Percentiles rank a stretch among this genome's conserved stretches.
Evolutionary conservation across 2,797 vertebrate genomes (phyloP).

Genomic region (Sciaenops ocellatus): DNA sequence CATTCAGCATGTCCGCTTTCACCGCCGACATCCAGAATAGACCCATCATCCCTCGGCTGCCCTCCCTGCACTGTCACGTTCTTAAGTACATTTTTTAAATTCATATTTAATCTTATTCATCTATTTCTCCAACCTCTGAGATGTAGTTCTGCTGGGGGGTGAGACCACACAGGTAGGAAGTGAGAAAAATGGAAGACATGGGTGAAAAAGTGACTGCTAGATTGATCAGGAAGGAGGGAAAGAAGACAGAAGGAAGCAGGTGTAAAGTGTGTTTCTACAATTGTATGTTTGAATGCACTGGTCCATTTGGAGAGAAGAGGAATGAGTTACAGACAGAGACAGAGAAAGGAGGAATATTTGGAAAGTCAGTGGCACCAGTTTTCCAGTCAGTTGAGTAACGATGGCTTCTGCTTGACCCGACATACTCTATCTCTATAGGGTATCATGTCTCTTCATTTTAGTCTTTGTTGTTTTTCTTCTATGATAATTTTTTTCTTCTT

Average conservation of each 20-base stretch:
- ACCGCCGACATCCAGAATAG: conserved; percentile 38
- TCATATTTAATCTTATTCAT: conserved; percentile 50
- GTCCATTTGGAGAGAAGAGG: conserved; percentile 48
- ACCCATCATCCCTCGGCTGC: conserved; percentile 44
- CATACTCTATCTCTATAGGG: conserved; percentile 45
- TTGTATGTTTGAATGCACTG: conserved; percentile 51
- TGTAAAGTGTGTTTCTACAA: conserved; percentile 48
- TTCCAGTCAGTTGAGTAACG: conserved; percentile 61
- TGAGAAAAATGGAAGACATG: conserved; percentile 33
- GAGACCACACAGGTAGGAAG: conserved; percentile 31
- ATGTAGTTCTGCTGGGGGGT: conserved; percentile 17
- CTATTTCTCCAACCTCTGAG: conserved; percentile 35
- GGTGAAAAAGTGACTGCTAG: conserved; percentile 23
- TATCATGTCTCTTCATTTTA: conserved; percentile 46
- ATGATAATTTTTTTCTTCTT: conserved; percentile 27
- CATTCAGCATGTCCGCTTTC: conserved; percentile 56
- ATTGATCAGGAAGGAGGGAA: conserved; percentile 12
- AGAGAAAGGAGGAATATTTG: conserved; percentile 54
- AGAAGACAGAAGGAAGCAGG: neutral
- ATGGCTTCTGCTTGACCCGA: conserved; percentile 72
- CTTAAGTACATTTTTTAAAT: conserved; percentile 46
- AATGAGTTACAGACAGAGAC: conserved; percentile 38
- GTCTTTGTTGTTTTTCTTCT: conserved; percentile 42
- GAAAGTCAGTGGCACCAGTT: conserved; percentile 73
- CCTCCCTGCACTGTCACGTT: conserved; percentile 26